Base-by-base conservation (phyloP, 2,113 vertebrate species). In the Podilymbus podiceps region DNA sequence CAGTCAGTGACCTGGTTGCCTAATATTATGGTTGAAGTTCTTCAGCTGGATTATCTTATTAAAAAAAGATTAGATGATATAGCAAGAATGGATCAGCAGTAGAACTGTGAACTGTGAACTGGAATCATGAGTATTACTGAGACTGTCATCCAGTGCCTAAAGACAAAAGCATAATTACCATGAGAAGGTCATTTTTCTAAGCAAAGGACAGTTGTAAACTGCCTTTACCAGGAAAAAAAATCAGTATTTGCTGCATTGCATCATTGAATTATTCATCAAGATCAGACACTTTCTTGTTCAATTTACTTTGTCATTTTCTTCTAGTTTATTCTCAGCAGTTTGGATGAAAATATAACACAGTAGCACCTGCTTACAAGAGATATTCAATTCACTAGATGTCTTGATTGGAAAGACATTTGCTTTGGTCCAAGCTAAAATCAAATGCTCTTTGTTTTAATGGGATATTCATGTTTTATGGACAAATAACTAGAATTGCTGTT, bases 231-330 rank as follows among this genome's bases (percentile, higher is more conserved):
- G 74, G 80, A n/a, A 88, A 81, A 81, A 64, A 89, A 74, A 91
- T 90, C 97, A 84, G 92, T 93, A 81, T 97, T 97, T 97, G 95
- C 96, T 96, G 93, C 88, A 78, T 96, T 95, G 89, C 88, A 93
- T 94, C 91, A 79, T 91, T 98, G 96, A 98, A 98, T 98, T 98
- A 98, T 98, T 97, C 97, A 97, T 97, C 93, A 89, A 95, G 91
- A 96, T 82, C 96, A 95, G 95, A 90, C 91, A 95, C 93, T 95
- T 97, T 95, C 97, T 97, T 97, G 96, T 97, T 96, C 97, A 97
- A 92, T 97, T 98, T 96, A 97, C 92, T 97, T 97, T 95, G 96
- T 97, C 91, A 97, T 97, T 97, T 96, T 96, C 96, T 95, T 95
- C 91, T 89, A 95, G 94, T 85, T 97, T 97, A 96, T 97, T 98